Percentiles rank a stretch among this genome's conserved stretches.
Evolutionary conservation across 2,797 vertebrate species (phyloP).

Genomic region (Coregonus ussuriensis): DNA sequence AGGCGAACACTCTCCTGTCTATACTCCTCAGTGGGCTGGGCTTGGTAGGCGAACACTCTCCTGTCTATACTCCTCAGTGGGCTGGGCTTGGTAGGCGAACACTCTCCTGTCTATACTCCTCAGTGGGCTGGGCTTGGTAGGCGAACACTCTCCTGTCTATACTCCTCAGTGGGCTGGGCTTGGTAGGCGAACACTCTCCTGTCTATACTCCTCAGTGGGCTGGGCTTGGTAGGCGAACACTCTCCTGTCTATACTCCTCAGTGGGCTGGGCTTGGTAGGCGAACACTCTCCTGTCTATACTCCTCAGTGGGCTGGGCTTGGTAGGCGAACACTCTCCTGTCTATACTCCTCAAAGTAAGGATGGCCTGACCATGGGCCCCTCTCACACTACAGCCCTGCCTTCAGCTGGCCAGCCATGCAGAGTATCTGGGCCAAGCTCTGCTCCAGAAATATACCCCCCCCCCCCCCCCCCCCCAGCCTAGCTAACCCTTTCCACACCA

Average conservation of each 20-base stretch:
- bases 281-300: slow-evolving; percentile 31
- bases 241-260: slow-evolving; percentile 39
- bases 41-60: too few species aligned
- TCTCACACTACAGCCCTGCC: slow-evolving; percentile 10
- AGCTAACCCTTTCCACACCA: background rate
- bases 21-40: background rate
- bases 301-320: slow-evolving; percentile 12
- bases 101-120: slow-evolving; percentile 36
- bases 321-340: slow-evolving; percentile 27
- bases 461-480: too few species aligned
- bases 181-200: too few species aligned
- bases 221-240: background rate
- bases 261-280: background rate
- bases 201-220: too few species aligned
- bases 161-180: background rate
- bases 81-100: background rate
- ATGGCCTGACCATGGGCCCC: background rate
- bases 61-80: too few species aligned
- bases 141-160: slow-evolving; percentile 28
- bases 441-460: slow-evolving; percentile 32
- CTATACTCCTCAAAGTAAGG: slow-evolving; percentile 22
- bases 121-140: background rate
- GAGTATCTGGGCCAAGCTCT: slow-evolving; percentile 24
- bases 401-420: slow-evolving; percentile 18
- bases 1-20: slow-evolving; percentile 27